Base-by-base conservation (phyloP, 2,113 vertebrate species). In the Vidua chalybeata region DNA sequence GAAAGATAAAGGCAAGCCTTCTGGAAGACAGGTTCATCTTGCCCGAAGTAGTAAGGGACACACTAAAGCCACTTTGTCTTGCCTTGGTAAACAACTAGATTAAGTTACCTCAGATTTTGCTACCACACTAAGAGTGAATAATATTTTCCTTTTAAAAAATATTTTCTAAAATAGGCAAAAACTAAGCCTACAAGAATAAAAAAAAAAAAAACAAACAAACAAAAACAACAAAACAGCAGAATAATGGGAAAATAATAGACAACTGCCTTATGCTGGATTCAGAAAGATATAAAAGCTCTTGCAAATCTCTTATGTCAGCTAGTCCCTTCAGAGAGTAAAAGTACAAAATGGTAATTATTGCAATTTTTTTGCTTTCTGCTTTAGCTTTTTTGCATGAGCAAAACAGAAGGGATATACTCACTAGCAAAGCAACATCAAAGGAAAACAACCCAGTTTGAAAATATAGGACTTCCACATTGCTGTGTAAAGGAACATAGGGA, bases 401-500 rank as follows among this genome's bases (percentile, higher is more conserved):
- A 86, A 93, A 45, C 76, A 75, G 76, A 74, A 78, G 46, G 37
- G 58, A 69, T 94, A 41, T 43, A 26, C 37, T 61, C 71, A 58
- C 72, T 78, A 91, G 85, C 54, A 94, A 85, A 77, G 23, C 28
- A 55, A 66, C 63, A 79, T 89, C 75, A 95, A 90, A 96, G 55
- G 72, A 63, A 93, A 92, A 52, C 33, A 92, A 41, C 14, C 13
- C 55, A 77, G 39, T 0, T 4, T 4, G 87, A 93, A 96, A 94
- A 93, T 68, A 89, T 94, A 81, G 33, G 39, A 64, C 31, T 80
- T 87, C 77, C 59, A 90, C 58, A 93, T 39, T 68, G 58, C 10
- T 2, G 1, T 41, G 20, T 90, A 75, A 78, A 62, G 67, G 56
- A 93, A n/a, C 21, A 41, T 3, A 66, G 31, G 18, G n/a, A 87